Conservation (phyloP, 2,888 invertebrate species). For the Synergus itoensis region DNA sequence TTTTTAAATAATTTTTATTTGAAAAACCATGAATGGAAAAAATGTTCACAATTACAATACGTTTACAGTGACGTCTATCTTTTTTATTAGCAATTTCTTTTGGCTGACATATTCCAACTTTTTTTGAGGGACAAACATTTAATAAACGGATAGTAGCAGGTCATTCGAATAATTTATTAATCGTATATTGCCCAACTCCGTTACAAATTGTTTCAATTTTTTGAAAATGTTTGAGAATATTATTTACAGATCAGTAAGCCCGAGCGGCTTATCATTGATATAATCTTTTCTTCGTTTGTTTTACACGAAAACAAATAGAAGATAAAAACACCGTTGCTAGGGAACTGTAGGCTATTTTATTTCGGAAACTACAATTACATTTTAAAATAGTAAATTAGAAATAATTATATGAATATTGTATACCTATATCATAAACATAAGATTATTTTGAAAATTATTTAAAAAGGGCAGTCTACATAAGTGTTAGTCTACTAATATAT, state of each 20-base stretch:
- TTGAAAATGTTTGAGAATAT: neutral
- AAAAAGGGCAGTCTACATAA: neutral
- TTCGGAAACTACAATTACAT: neutral
- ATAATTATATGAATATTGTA: neutral
- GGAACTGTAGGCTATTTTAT: too few species aligned
- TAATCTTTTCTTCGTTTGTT: conserved; percentile 8
- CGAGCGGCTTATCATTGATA: neutral
- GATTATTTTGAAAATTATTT: neutral
- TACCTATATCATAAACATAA: neutral
- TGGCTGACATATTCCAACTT: too few species aligned
- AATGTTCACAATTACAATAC: too few species aligned
- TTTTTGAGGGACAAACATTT: too few species aligned
- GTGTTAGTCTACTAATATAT: neutral
- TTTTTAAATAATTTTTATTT: too few species aligned
- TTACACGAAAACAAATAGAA: conserved; percentile 17
- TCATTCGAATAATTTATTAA: too few species aligned
- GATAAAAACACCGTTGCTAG: conserved; percentile 1
- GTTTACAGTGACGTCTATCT: too few species aligned
- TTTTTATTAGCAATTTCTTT: too few species aligned
- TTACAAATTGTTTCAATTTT: neutral
- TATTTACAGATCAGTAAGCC: neutral
- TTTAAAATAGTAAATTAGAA: neutral
- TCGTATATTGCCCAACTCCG: neutral
- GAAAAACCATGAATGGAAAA: too few species aligned
- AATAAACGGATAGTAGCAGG: too few species aligned